Evolutionary conservation across 2,888 invertebrate species (phyloP).

Genomic region (Crepidodera aurea): DNA sequence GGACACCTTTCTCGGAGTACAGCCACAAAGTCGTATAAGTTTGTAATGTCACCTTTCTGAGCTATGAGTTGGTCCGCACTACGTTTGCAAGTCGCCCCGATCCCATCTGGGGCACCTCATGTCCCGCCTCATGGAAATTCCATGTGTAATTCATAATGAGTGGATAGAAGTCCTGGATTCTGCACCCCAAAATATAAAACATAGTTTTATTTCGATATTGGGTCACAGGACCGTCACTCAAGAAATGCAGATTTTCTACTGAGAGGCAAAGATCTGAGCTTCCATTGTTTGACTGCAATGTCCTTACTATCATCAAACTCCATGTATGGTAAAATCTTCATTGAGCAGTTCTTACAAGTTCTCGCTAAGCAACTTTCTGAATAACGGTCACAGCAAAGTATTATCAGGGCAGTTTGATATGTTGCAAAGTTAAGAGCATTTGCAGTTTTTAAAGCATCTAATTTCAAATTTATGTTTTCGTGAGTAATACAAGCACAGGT

Average conservation of each 20-base stretch:
- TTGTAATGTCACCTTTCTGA: constrained; percentile 48
- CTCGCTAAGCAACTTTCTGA: background rate
- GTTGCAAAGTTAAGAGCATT: constrained; percentile 2
- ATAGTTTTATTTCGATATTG: constrained; percentile 6
- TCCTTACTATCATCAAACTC: constrained; percentile 4
- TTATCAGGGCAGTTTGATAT: background rate
- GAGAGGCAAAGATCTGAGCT: no score
- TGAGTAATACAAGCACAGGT: constrained; percentile 1
- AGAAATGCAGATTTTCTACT: constrained; percentile 26
- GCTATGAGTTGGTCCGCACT: constrained; percentile 52
- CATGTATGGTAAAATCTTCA: no score
- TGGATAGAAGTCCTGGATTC: constrained; percentile 43
- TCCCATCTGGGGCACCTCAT: constrained; percentile 53
- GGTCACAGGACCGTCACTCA: background rate
- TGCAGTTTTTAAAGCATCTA: constrained; percentile 7
- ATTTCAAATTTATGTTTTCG: constrained; percentile 9
- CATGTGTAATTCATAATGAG: constrained; percentile 44
- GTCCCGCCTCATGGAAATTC: constrained; percentile 51
- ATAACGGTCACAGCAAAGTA: constrained; percentile 1
- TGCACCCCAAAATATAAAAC: constrained; percentile 41
- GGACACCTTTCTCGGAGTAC: constrained; percentile 40
- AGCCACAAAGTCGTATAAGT: constrained; percentile 41
- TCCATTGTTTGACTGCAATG: background rate
- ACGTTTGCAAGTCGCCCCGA: constrained; percentile 53
- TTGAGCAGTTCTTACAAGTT: background rate